Percentiles rank a stretch among this genome's conserved stretches.
Evolutionary conservation across 2,797 vertebrate species (phyloP).

Genomic region (Ambastaia sidthimunki): DNA sequence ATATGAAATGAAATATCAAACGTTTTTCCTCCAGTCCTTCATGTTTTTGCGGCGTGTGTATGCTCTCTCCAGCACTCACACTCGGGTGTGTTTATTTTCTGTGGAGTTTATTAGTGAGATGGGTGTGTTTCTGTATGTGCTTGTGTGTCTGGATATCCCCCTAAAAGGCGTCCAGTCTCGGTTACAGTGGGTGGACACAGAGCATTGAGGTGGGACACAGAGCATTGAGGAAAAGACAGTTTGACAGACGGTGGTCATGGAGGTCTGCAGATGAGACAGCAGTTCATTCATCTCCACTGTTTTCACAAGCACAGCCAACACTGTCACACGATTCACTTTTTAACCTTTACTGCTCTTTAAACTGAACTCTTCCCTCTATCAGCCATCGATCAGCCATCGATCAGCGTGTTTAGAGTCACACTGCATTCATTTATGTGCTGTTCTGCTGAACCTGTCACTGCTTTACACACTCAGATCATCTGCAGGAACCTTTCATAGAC

Average conservation of each 20-base stretch:
- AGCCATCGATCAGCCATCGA: conserved; percentile 10
- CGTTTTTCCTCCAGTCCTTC: conserved; percentile 64
- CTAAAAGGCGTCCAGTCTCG: conserved; percentile 70
- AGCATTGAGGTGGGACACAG: conserved; percentile 19
- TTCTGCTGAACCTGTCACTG: conserved; percentile 8
- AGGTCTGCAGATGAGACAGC: conserved; percentile 35
- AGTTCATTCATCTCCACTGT: conserved; percentile 28
- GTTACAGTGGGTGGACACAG: conserved; percentile 42
- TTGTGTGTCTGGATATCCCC: conserved; percentile 66
- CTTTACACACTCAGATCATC: no score
- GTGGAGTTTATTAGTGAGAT: conserved; percentile 27
- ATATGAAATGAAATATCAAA: conserved; percentile 76
- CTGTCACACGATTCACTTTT: conserved; percentile 52
- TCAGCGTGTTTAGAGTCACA: neutral
- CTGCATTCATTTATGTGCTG: conserved; percentile 17
- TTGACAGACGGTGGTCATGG: conserved; percentile 34
- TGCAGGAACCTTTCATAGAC: neutral
- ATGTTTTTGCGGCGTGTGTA: conserved; percentile 53
- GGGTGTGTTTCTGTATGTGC: conserved; percentile 15
- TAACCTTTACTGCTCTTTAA: conserved; percentile 19
- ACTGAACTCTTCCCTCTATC: conserved; percentile 3
- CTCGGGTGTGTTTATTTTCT: conserved; percentile 46
- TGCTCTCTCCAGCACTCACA: conserved; percentile 35
- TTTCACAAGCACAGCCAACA: conserved; percentile 67
- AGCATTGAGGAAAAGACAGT: conserved; percentile 30